These are phyloP conservation scores for Festucalex cinctus DNA, from an alignment of 2,113 vertebrate species.

Conservation along the genomic window DNA sequence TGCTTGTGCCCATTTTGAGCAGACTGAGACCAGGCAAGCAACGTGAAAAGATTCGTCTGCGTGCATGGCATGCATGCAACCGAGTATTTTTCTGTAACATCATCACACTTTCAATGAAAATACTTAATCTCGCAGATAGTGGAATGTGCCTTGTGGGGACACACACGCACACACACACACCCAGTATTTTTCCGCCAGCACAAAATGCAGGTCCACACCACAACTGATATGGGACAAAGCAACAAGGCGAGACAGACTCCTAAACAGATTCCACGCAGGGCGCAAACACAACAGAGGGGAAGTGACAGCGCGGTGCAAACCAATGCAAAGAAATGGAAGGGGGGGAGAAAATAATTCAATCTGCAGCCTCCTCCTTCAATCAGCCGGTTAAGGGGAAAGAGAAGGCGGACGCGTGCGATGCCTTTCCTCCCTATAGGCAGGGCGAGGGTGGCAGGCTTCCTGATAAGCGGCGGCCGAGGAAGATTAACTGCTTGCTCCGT, in stretches of 20 bases:
- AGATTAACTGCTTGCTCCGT: constrained; percentile 68
- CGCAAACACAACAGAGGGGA: constrained; percentile 56
- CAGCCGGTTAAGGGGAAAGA: constrained; percentile 38
- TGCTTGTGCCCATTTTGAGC: not conserved
- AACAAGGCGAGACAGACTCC: constrained; percentile 51
- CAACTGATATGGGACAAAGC: constrained; percentile 38
- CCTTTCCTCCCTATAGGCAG: constrained; percentile 54
- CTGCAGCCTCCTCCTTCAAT: constrained; percentile 52
- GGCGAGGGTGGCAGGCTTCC: constrained; percentile 47
- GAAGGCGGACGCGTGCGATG: constrained; percentile 37
- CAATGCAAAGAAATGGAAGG: constrained; percentile 47
- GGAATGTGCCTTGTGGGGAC: not conserved
- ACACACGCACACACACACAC: constrained; percentile 13
- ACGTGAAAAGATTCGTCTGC: not conserved
- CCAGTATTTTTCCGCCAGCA: constrained; percentile 24
- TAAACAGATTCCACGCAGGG: constrained; percentile 53
- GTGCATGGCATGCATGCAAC: not conserved
- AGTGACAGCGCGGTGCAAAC: constrained; percentile 56
- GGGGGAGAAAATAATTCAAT: constrained; percentile 61
- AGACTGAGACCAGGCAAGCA: not conserved
- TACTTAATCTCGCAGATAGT: not conserved
- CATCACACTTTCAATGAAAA: not conserved
- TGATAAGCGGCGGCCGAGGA: constrained; percentile 59
- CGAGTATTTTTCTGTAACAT: not conserved
- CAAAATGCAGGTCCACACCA: constrained; percentile 32